These are phyloP conservation scores for Siderastrea siderea DNA, from an alignment of 92 coral and sea anemone species.

Conservation along the genomic window DNA sequence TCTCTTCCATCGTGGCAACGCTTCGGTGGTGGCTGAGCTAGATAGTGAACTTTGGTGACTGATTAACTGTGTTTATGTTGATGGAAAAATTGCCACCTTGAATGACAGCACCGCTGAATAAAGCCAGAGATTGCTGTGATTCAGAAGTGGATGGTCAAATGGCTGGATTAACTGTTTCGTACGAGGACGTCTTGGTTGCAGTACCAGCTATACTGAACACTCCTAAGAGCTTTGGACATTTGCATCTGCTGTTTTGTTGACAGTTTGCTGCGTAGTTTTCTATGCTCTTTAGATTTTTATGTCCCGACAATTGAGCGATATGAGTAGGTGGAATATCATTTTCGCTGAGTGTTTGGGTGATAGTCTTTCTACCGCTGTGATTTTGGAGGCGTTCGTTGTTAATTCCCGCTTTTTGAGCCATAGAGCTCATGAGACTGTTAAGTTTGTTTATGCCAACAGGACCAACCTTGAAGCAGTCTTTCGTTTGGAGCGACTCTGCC, in stretches of 20 bases:
- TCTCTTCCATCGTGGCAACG: slow-evolving; percentile 24
- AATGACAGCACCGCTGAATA: no score
- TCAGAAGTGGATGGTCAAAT: slow-evolving; percentile 29
- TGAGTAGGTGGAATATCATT: slow-evolving; percentile 41
- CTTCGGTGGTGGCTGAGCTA: not conserved
- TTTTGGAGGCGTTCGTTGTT: no score
- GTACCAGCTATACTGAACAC: no score
- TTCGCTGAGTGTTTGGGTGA: slow-evolving; percentile 51
- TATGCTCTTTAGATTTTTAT: not conserved
- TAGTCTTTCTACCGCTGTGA: slow-evolving; percentile 66
- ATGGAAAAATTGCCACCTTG: slow-evolving; percentile 39
- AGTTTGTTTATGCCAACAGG: slow-evolving; percentile 47
- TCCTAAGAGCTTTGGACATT: slow-evolving; percentile 47
- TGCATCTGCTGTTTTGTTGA: slow-evolving; percentile 41
- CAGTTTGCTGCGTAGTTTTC: not conserved
- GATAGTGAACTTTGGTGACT: not conserved
- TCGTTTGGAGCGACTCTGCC: slow-evolving; percentile 1
- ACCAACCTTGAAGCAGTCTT: slow-evolving; percentile 66
- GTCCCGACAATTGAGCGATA: no score
- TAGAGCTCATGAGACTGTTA: no score
- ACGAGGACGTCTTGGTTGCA: no score
- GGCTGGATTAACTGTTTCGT: no score
- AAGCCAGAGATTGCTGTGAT: no score
- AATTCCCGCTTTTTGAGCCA: no score
- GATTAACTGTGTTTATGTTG: slow-evolving; percentile 35